Conservation (phyloP, 2,797 vertebrate species). For the Fistularia tabacaria region DNA sequence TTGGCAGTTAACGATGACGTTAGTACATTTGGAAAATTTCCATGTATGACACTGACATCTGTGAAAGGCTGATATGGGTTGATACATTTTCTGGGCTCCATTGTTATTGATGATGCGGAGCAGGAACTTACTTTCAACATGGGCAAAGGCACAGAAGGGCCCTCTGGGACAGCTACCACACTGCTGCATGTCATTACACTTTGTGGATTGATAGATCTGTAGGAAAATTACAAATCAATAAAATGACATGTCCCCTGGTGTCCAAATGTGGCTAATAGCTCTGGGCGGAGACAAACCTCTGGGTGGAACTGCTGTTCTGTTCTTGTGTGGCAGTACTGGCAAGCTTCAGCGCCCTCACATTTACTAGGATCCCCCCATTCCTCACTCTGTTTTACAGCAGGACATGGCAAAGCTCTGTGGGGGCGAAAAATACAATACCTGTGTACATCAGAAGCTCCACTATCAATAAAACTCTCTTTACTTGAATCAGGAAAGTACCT, state of each 20-base stretch:
- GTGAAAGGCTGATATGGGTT: no score
- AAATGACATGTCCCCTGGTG: neutral
- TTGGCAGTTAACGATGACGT: no score
- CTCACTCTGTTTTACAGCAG: constrained; percentile 95
- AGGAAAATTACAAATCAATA: neutral
- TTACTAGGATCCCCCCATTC: constrained; percentile 99
- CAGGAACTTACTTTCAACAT: constrained; percentile 88
- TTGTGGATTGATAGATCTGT: constrained; percentile 98
- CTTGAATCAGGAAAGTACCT: constrained; percentile 70
- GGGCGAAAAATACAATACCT: neutral
- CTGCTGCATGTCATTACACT: constrained; percentile 99
- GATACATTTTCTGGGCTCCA: no score
- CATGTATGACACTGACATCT: no score
- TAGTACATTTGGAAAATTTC: no score
- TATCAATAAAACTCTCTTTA: neutral
- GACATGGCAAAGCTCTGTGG: constrained; percentile 89
- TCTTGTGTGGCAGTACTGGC: constrained; percentile 97
- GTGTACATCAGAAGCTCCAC: neutral
- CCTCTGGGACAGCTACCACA: constrained; percentile 95
- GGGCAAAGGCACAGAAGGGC: constrained; percentile 98
- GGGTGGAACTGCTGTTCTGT: constrained; percentile 99
- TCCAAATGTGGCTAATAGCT: neutral
- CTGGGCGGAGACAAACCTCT: constrained; percentile 76
- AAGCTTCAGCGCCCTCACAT: constrained; percentile 91
- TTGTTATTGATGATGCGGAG: neutral